Conservation (phyloP, 2,113 vertebrate genomes). For the Phalacrocorax pelagicus region DNA sequence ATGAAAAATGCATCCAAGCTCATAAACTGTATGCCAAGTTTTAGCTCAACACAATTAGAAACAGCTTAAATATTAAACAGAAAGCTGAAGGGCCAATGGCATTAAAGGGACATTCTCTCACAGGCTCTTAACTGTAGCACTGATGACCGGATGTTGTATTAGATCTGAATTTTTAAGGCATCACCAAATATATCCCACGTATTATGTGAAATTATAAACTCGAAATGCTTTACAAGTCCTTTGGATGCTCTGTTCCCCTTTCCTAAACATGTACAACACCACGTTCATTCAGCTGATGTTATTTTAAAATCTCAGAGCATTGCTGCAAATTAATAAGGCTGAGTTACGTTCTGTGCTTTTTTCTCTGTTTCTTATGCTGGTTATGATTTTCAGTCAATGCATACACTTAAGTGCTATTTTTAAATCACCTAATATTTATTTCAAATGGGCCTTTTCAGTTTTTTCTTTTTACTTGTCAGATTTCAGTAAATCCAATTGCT, state of each 20-base stretch:
- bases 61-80: conserved; percentile 48
- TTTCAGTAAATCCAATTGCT: not conserved
- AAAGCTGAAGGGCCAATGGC: not conserved
- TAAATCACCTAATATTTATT: not conserved
- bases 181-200: not conserved
- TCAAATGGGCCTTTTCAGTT: not conserved
- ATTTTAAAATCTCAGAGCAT: not conserved
- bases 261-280: not conserved
- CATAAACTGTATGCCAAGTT: not conserved
- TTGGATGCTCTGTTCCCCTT: not conserved
- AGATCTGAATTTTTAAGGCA: not conserved
- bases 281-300: not conserved
- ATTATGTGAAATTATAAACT: not conserved
- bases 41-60: conserved; percentile 46
- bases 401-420: not conserved
- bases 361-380: not conserved
- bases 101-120: not conserved
- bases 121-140: not conserved
- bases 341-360: not conserved
- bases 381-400: not conserved
- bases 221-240: not conserved
- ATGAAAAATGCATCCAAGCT: not conserved
- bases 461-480: not conserved
- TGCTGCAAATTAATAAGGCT: not conserved
- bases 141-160: not conserved